Evolutionary conservation across 2,797 vertebrate genomes (phyloP).

Genomic region (Coregonus sp.): DNA sequence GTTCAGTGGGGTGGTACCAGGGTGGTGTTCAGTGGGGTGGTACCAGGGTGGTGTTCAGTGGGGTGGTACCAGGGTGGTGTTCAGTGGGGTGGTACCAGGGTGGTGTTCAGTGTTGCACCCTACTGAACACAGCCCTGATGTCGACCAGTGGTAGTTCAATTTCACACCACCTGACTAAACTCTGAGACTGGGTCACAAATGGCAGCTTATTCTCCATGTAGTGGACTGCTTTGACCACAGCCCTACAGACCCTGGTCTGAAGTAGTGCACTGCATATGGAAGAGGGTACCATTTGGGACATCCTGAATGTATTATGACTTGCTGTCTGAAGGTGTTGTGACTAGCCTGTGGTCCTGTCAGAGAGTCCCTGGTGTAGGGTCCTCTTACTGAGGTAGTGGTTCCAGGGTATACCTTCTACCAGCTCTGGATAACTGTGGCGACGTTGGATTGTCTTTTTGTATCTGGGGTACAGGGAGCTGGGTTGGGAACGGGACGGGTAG

Average conservation of each 20-base stretch:
- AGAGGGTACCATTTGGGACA: neutral
- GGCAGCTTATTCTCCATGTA: neutral
- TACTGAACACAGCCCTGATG: too few species aligned
- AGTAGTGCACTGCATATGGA: neutral
- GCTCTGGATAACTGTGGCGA: constrained; percentile 22
- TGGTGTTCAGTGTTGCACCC: too few species aligned
- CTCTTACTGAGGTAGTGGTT: constrained; percentile 6
- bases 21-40: neutral
- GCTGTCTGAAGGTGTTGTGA: neutral
- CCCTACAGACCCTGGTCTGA: neutral
- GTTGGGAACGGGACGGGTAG: neutral
- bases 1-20: too few species aligned
- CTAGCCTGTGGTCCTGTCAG: neutral
- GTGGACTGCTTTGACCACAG: neutral
- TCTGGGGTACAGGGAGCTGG: neutral
- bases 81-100: neutral
- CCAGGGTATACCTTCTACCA: neutral
- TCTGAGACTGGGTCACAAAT: neutral
- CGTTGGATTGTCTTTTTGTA: constrained; percentile 22
- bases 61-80: neutral
- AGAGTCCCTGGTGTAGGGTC: neutral
- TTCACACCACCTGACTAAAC: neutral
- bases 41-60: neutral
- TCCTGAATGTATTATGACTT: neutral
- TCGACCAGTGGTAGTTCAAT: neutral